Conservation (phyloP, 2,113 vertebrate genomes). For the Pelecanus crispus region DNA sequence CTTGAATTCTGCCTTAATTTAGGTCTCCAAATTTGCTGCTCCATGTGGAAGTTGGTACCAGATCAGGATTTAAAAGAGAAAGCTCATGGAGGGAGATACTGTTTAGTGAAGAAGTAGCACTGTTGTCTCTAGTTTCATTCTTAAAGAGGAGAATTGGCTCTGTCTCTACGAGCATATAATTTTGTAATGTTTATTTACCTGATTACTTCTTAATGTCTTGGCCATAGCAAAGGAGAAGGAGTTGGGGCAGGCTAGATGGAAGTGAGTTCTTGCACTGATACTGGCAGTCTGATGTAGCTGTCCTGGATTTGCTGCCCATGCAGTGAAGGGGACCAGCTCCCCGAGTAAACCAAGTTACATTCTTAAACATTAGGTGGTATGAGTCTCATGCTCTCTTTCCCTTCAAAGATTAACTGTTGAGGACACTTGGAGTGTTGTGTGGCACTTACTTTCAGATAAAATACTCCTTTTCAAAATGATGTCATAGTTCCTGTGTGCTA, state of each 20-base stretch:
- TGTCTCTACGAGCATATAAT: neutral
- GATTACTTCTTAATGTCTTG: neutral
- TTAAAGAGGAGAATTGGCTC: neutral
- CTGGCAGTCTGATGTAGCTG: neutral
- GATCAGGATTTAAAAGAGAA: neutral
- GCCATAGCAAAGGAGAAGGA: neutral
- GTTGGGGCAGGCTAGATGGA: rapidly evolving
- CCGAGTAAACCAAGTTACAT: rapidly evolving
- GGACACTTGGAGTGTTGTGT: neutral
- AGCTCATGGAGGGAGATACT: rapidly evolving
- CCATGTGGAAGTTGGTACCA: neutral
- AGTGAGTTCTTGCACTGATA: neutral
- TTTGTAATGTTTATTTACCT: neutral
- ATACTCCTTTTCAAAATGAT: neutral
- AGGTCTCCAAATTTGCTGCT: neutral
- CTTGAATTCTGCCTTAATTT: neutral
- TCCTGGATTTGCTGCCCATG: neutral
- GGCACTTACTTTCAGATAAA: neutral
- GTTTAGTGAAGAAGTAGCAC: neutral
- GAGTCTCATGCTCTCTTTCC: neutral
- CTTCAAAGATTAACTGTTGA: neutral
- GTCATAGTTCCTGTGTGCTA: neutral
- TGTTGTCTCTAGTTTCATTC: neutral
- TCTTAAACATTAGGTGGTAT: rapidly evolving
- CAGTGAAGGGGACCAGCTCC: neutral